These are phyloP conservation scores for Platypus cylindrus DNA, from an alignment of 2,888 invertebrate genomes.

Conservation along the genomic window DNA sequence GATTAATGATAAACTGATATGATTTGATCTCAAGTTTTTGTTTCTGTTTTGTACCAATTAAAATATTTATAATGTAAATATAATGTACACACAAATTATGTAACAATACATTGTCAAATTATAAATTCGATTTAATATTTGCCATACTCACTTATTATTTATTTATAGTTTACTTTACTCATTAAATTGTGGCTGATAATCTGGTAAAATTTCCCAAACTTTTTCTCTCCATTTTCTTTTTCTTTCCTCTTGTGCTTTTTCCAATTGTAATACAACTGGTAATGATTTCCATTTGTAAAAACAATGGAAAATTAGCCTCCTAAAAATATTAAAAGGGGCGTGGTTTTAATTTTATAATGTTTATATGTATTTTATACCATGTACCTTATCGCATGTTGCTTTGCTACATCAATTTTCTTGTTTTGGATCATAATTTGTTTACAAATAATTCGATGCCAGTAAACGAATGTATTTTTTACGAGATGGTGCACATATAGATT, in stretches of 20 bases:
- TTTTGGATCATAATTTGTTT: conserved; percentile 21
- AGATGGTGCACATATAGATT: conserved; percentile 52
- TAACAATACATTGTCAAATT: too few relatives aligned
- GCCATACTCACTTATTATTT: too few relatives aligned
- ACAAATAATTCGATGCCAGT: conserved; percentile 27
- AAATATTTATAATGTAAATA: too few relatives aligned
- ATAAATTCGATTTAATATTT: too few relatives aligned
- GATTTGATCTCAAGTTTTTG: too few relatives aligned
- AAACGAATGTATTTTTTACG: conserved; percentile 24
- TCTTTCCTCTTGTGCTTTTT: conserved; percentile 53
- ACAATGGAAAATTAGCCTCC: conserved; percentile 31
- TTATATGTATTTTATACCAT: not conserved
- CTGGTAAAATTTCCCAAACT: conserved; percentile 58
- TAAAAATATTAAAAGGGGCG: too few relatives aligned
- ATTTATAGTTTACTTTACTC: conserved; percentile 5
- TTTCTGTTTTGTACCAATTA: too few relatives aligned
- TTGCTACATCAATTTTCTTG: conserved; percentile 30
- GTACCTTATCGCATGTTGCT: conserved; percentile 40
- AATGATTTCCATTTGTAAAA: conserved; percentile 50
- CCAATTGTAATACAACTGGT: conserved; percentile 49
- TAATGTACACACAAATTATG: too few relatives aligned
- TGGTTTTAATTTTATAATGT: not conserved
- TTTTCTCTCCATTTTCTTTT: conserved; percentile 58
- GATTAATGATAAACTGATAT: too few relatives aligned
- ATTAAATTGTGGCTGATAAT: conserved; percentile 45